Base-by-base conservation (phyloP, 2,888 invertebrate genomes). In the Teinopalpus imperialis region DNA sequence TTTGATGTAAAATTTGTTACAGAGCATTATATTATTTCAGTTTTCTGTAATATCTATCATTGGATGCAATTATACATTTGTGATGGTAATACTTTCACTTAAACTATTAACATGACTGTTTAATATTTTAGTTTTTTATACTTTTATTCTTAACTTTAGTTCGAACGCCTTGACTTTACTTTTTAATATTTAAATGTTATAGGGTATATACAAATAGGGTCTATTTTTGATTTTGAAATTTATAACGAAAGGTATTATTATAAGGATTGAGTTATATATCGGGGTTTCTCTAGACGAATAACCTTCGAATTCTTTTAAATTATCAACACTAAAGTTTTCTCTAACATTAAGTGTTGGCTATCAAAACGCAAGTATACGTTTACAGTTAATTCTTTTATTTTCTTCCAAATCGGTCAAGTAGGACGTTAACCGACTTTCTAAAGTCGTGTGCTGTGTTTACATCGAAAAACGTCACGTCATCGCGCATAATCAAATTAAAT, bases 401-500 rank as follows among this genome's bases (percentile, higher is more conserved):
- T 27, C 34, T 10, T 29, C 21, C 34, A 29, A 35, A 40, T 23
- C 16, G 45, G 34, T 40, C 45, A 40, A 46, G 45, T 40, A 27
- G 39, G 32, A 46, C 40, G 39, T 40, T 46, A 40, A 29, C 45
- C 40, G 40, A 40, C 45, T 46, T 46, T 46, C 45, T 46, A 46
- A 46, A 46, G 27, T 27, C 26, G 35, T 40, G 23, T 40, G 34
- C 29, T 40, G 29, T 43, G 40, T 40, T 46, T 45, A 39, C 20
- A 27, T 34, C 18, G 8, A 18, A 31, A 40, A 46, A 21, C 7
- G 40, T 40, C 32, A 27, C 29, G 45, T 46, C 45, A 46, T 46
- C 40, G 34, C 40, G 14, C 29, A 16, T 46, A 46, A 46, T 46
- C 45, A 46, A 46, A 46, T 46, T 46, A 46, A 40, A 14, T 40